These are phyloP conservation scores for Eupithecia subfuscata DNA, from an alignment of 2,888 invertebrate species.

Conservation along the genomic window DNA sequence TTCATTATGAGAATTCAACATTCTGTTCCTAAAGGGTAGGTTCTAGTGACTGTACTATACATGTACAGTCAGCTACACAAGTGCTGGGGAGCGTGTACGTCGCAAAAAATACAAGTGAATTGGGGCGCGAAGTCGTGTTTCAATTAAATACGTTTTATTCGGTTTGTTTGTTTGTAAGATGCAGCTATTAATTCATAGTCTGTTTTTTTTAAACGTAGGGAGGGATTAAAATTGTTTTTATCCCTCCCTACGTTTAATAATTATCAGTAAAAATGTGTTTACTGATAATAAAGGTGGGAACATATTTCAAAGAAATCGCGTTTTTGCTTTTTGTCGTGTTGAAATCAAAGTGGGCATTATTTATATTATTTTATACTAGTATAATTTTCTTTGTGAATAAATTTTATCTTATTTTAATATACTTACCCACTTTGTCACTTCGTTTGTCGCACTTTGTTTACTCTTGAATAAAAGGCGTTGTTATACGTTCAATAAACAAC, in stretches of 20 bases:
- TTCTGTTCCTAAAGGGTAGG: too few relatives aligned
- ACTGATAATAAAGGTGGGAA: background rate
- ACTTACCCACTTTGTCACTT: too few relatives aligned
- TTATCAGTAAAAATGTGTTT: background rate
- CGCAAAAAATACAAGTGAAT: conserved; percentile 30
- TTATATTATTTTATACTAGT: too few relatives aligned
- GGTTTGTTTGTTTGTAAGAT: background rate
- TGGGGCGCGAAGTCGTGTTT: conserved; percentile 26
- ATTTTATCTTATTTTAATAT: too few relatives aligned
- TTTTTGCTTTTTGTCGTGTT: background rate
- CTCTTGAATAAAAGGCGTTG: too few relatives aligned
- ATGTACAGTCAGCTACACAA: conserved; percentile 8
- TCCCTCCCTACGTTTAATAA: too few relatives aligned
- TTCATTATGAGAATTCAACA: too few relatives aligned
- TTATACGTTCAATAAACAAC: background rate
- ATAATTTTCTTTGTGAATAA: too few relatives aligned
- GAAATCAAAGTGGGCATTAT: background rate
- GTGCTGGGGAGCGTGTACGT: conserved; percentile 6
- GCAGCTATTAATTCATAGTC: background rate
- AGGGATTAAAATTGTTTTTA: background rate
- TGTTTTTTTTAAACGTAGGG: background rate
- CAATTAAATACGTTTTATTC: conserved; percentile 27
- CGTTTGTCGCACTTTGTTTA: too few relatives aligned
- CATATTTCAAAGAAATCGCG: background rate
- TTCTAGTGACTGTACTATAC: background rate